A percentile compares a stretch with the other conserved stretches of the same genome.
Conservation (phyloP, 2,797 vertebrate genomes). For the Sebastes goodei region DNA sequence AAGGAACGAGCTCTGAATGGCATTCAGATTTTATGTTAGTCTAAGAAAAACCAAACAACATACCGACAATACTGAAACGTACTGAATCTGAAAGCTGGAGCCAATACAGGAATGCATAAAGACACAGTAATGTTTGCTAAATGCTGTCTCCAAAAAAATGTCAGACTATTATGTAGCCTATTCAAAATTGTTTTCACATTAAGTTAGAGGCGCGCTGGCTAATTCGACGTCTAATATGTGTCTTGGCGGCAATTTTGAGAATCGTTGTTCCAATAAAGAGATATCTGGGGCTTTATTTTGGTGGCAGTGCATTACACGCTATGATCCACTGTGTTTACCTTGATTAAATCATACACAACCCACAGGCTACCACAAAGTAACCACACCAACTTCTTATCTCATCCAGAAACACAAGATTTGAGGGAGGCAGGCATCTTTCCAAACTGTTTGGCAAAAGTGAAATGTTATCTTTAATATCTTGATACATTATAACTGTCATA, state of each 20-base stretch:
- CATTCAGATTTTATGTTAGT: background rate
- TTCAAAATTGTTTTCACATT: slow-evolving; percentile 19
- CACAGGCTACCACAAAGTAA: background rate
- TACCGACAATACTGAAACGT: background rate
- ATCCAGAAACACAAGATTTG: background rate
- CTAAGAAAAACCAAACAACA: background rate
- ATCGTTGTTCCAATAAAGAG: slow-evolving; percentile 19
- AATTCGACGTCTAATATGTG: slow-evolving; percentile 12
- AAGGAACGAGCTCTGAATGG: background rate
- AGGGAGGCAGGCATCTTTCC: background rate
- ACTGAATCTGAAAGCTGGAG: background rate
- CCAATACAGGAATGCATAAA: background rate
- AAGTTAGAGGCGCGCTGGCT: background rate
- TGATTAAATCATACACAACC: slow-evolving; percentile 7
- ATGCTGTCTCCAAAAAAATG: background rate
- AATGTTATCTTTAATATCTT: background rate
- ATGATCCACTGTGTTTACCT: slow-evolving; percentile 12
- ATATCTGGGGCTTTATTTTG: slow-evolving; percentile 6
- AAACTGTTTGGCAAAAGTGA: background rate
- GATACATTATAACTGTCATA: background rate
- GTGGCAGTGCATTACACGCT: background rate
- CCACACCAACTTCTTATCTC: background rate
- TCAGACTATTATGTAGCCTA: background rate
- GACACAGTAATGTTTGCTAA: background rate
- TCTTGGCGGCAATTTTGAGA: slow-evolving; percentile 21